phyloP scores from a whole-genome alignment of 1,140 invertebrate genomes.

The Batillaria attramentaria region DNA sequence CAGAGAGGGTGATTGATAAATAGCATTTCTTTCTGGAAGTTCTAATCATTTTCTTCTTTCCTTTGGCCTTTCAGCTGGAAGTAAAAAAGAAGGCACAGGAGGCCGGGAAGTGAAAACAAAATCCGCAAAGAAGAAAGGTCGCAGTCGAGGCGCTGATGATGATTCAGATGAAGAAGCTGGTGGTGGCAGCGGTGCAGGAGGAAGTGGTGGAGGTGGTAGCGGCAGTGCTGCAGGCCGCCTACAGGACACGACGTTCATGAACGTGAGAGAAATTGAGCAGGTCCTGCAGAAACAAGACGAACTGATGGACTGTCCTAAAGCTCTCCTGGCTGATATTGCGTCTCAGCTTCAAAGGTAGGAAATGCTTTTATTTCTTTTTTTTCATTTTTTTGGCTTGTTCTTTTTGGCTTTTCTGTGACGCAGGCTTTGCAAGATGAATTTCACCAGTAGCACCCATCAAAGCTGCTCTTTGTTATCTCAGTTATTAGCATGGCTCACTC shows the following conservation, averaged over 20 bases:
- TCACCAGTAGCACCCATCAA: too few species aligned
- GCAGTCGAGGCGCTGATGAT: slow-evolving; percentile 73
- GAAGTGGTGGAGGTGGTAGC: slow-evolving; percentile 34
- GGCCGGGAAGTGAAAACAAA: slow-evolving; percentile 97
- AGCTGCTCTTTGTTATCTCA: too few species aligned
- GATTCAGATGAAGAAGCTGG: slow-evolving; percentile 55
- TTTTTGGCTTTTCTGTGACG: too few species aligned
- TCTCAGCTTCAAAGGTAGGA: slow-evolving; percentile 66
- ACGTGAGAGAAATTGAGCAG: slow-evolving; percentile 79
- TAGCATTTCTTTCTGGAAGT: too few species aligned
- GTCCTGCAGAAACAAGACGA: slow-evolving; percentile 77
- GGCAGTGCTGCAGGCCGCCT: slow-evolving; percentile 70
- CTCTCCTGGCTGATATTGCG: slow-evolving; percentile 72
- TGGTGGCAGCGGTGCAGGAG: slow-evolving; percentile 73
- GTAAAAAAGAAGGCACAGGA: slow-evolving; percentile 83
- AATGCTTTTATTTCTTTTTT: too few species aligned
- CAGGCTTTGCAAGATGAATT: too few species aligned
- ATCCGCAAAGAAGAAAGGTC: slow-evolving; percentile 85
- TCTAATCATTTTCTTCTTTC: background rate
- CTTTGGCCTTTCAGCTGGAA: slow-evolving; percentile 10
- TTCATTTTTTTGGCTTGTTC: too few species aligned
- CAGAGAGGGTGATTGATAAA: too few species aligned
- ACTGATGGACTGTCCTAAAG: slow-evolving; percentile 73
- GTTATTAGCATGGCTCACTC: too few species aligned
- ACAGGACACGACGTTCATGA: slow-evolving; percentile 78